Conservation (phyloP, 2,888 invertebrate species). For the Diaperis boleti region DNA sequence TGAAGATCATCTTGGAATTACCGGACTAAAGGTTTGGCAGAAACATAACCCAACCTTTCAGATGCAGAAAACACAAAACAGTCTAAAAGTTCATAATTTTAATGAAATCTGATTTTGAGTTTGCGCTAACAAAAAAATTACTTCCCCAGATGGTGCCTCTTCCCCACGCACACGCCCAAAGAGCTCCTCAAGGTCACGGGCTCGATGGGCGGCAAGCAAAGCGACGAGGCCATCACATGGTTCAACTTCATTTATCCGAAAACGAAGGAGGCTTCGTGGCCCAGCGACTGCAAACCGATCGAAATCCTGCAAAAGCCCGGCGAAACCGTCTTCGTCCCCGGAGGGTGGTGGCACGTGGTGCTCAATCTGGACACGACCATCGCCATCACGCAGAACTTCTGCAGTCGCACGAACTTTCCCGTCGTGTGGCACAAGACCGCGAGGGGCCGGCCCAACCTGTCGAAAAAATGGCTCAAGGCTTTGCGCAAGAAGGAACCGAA, state of each 20-base stretch:
- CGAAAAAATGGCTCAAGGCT: constrained; percentile 87
- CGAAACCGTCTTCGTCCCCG: constrained; percentile 98
- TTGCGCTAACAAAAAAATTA: neutral
- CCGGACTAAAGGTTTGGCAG: no score
- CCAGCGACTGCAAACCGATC: constrained; percentile 89
- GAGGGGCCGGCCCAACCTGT: constrained; percentile 93
- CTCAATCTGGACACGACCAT: constrained; percentile 96
- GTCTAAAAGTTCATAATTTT: no score
- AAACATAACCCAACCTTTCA: no score
- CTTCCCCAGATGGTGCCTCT: constrained; percentile 91
- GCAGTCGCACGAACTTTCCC: constrained; percentile 95
- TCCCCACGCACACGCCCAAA: constrained; percentile 96
- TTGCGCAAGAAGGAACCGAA: constrained; percentile 78
- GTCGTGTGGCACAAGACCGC: constrained; percentile 99
- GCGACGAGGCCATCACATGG: constrained; percentile 99
- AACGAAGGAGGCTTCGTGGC: constrained; percentile 91
- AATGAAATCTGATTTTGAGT: no score
- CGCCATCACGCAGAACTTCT: constrained; percentile 98
- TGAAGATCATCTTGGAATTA: no score
- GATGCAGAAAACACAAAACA: no score
- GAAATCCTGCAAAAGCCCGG: constrained; percentile 96
- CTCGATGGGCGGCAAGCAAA: constrained; percentile 94
- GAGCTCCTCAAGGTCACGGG: constrained; percentile 93
- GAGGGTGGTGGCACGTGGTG: constrained; percentile 99
- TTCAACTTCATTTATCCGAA: constrained; percentile 95